phyloP scores from a whole-genome alignment of 2,113 vertebrate genomes.

The Nothoprocta pentlandii region DNA sequence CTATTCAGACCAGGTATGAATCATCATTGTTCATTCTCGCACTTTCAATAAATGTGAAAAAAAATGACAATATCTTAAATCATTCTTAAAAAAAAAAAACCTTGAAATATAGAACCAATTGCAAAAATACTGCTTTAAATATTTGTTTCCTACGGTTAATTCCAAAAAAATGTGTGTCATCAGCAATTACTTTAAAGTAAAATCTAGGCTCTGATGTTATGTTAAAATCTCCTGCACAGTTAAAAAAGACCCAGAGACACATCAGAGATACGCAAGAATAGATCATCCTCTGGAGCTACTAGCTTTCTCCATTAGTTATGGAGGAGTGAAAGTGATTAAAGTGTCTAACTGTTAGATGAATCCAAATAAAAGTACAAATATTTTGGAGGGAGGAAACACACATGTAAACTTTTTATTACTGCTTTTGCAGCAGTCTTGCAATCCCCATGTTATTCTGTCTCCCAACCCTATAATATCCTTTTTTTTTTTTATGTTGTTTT shows the following conservation, averaged over 20 bases:
- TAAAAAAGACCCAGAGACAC: not conserved
- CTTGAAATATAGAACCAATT: not conserved
- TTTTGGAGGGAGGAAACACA: too few relatives aligned
- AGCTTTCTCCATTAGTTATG: not conserved
- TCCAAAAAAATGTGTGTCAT: not conserved
- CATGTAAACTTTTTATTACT: not conserved
- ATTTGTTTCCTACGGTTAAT: not conserved
- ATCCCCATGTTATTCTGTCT: not conserved
- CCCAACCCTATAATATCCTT: not conserved
- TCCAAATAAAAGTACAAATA: not conserved
- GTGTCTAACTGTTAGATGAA: not conserved
- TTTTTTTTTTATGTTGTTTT: not conserved
- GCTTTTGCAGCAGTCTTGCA: not conserved
- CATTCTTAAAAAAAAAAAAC: not conserved
- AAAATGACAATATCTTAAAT: not conserved
- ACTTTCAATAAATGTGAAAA: not conserved
- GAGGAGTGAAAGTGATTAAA: not conserved
- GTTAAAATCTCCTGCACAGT: not conserved
- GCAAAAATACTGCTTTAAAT: not conserved
- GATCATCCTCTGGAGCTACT: not conserved
- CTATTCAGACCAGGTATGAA: not conserved
- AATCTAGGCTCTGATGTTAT: not conserved
- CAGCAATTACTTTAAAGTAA: not conserved
- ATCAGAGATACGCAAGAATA: not conserved
- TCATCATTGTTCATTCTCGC: not conserved